phyloP scores from a whole-genome alignment of 2,888 invertebrate genomes.

The Litoditis marina region DNA sequence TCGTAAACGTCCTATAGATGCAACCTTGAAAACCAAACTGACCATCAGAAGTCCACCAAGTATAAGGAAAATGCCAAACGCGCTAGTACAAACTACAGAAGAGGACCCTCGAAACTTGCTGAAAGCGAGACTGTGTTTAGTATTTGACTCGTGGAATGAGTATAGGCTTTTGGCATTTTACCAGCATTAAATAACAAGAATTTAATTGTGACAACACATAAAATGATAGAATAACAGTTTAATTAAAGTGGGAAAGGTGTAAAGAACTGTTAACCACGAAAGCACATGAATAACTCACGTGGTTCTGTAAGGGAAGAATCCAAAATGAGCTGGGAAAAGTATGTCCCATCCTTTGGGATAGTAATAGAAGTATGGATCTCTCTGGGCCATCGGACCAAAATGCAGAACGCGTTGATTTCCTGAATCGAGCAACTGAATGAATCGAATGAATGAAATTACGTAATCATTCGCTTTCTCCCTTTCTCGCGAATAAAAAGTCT shows the following conservation, averaged over 20 bases:
- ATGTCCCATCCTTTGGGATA: slow-evolving; percentile 63
- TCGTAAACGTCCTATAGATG: too few relatives aligned
- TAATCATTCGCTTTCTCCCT: neutral
- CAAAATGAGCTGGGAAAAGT: slow-evolving; percentile 61
- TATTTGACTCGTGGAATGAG: neutral
- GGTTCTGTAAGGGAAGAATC: slow-evolving; percentile 62
- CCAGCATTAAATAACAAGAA: neutral
- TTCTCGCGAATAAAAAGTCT: neutral
- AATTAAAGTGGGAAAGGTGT: neutral
- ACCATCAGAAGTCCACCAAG: slow-evolving; percentile 59
- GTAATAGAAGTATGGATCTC: slow-evolving; percentile 62
- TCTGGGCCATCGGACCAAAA: slow-evolving; percentile 61
- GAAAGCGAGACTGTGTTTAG: slow-evolving; percentile 7
- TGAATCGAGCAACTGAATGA: slow-evolving; percentile 3
- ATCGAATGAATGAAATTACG: too few relatives aligned
- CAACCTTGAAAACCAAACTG: neutral
- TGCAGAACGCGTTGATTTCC: slow-evolving; percentile 61
- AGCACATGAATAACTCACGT: slow-evolving; percentile 39
- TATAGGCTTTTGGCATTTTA: too few relatives aligned
- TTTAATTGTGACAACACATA: neutral
- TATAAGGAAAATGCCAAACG: slow-evolving; percentile 60
- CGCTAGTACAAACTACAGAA: slow-evolving; percentile 53
- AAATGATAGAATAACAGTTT: neutral
- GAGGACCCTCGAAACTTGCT: slow-evolving; percentile 62
- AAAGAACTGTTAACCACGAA: neutral